These are phyloP conservation scores for Phrynocephalus guinanensis DNA, from an alignment of 2,797 vertebrate genomes.

Conservation along the genomic window DNA sequence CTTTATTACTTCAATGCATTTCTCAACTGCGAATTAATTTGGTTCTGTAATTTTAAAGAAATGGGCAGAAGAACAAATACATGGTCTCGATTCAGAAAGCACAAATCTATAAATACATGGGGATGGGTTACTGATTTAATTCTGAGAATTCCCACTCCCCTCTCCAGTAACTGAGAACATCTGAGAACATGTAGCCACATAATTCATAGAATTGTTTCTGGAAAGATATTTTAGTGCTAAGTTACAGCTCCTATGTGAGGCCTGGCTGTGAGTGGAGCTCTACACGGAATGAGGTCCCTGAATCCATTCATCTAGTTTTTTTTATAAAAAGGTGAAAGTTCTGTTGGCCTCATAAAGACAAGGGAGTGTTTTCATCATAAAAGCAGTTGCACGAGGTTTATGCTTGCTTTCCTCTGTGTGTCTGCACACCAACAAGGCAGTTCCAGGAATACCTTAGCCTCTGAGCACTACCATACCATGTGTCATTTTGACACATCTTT, in stretches of 20 bases:
- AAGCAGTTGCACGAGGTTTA: too few species aligned
- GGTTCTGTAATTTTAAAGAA: constrained; percentile 41
- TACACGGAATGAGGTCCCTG: constrained; percentile 11
- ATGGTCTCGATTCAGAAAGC: constrained; percentile 19
- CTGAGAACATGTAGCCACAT: constrained; percentile 37
- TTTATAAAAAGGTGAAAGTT: neutral
- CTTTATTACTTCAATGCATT: constrained; percentile 48
- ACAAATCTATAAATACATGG: constrained; percentile 19
- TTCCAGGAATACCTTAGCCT: neutral
- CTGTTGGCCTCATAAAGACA: too few species aligned
- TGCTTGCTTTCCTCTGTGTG: too few species aligned
- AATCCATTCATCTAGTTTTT: too few species aligned
- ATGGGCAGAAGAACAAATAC: constrained; percentile 50
- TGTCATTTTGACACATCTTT: neutral
- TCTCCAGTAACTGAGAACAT: constrained; percentile 52
- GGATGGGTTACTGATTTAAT: constrained; percentile 27
- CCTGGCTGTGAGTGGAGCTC: constrained; percentile 13
- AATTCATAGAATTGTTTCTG: neutral
- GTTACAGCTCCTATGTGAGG: constrained; percentile 33
- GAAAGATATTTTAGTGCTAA: constrained; percentile 35
- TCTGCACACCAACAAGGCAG: neutral
- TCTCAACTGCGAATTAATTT: constrained; percentile 57
- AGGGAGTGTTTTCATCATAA: neutral
- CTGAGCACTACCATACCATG: neutral
- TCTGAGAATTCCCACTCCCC: too few species aligned